These are phyloP conservation scores for Pollachius pollachius DNA, from an alignment of 2,113 vertebrate species.

Conservation along the genomic window DNA sequence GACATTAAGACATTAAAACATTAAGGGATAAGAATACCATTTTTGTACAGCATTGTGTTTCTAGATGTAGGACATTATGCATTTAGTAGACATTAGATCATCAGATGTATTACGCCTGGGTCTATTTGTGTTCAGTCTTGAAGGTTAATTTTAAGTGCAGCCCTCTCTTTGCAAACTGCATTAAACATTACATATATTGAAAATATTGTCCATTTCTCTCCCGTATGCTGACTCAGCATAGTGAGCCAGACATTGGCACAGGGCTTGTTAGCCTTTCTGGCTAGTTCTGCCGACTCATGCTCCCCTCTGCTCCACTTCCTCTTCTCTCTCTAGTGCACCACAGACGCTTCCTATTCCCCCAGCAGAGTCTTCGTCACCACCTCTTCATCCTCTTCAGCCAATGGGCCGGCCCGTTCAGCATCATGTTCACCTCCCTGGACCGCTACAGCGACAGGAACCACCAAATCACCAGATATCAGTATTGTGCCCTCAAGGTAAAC, in stretches of 20 bases:
- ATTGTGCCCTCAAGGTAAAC: conserved; percentile 91
- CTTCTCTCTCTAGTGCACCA: conserved; percentile 83
- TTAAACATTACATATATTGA: no score
- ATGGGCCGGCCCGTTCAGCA: conserved; percentile 97
- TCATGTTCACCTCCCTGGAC: conserved; percentile 97
- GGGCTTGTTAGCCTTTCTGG: background rate
- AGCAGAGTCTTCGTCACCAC: conserved; percentile 96
- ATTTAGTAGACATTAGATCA: no score
- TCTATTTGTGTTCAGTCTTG: no score
- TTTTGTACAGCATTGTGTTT: no score
- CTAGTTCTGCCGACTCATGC: background rate
- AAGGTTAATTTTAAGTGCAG: no score
- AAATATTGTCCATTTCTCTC: no score
- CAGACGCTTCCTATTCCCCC: conserved; percentile 94
- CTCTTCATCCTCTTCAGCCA: conserved; percentile 98
- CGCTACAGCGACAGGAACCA: conserved; percentile 96
- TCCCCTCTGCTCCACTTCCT: background rate
- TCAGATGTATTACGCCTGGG: no score
- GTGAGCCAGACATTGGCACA: background rate
- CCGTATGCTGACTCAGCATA: no score
- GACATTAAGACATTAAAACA: no score
- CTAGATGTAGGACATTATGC: no score
- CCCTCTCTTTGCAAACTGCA: no score
- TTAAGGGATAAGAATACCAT: no score
- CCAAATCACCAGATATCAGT: conserved; percentile 97